Evolutionary conservation across 1,140 invertebrate genomes (phyloP).

Genomic region (Papilio polytes): DNA sequence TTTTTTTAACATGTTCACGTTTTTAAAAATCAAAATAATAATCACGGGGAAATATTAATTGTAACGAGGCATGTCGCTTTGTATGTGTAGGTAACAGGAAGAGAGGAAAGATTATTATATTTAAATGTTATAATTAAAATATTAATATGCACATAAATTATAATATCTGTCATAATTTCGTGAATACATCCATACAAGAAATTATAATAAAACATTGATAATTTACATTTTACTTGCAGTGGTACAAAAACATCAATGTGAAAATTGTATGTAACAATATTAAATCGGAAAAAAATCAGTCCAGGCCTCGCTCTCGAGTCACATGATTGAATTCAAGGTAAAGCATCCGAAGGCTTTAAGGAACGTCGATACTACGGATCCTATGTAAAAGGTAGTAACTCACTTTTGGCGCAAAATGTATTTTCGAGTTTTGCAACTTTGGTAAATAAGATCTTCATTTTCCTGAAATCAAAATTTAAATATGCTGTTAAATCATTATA

Average conservation of each 20-base stretch:
- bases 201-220: neutral
- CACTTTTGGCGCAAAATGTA: neutral
- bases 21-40: neutral
- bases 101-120: neutral
- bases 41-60: neutral
- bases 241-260: neutral
- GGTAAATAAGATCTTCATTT: neutral
- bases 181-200: neutral
- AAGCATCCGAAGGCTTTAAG: conserved; percentile 24
- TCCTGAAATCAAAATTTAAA: neutral
- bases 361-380: conserved; percentile 3
- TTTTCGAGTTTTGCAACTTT: neutral
- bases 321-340: conserved; percentile 13
- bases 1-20: no score
- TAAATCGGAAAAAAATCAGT: neutral
- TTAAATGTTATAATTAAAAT: neutral
- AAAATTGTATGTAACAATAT: neutral
- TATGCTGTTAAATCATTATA: no score
- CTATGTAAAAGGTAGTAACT: neutral
- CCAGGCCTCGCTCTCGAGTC: neutral
- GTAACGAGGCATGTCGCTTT: neutral
- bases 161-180: neutral
- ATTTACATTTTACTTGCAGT: neutral
- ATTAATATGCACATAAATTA: neutral
- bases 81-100: neutral